phyloP scores from a whole-genome alignment of 2,113 vertebrate species.

The Bufo bufo region DNA sequence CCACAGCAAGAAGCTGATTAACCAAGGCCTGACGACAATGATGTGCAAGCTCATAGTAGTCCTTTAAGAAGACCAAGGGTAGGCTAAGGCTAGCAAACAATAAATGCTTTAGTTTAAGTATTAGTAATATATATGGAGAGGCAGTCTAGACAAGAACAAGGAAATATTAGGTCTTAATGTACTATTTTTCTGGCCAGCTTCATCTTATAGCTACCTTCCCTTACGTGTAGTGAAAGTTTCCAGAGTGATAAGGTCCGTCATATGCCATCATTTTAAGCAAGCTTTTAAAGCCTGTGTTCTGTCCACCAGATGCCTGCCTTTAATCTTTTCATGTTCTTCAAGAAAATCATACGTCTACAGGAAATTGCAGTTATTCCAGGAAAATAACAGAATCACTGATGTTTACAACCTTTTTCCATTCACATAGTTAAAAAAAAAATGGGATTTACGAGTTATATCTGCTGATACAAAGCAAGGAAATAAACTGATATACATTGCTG shows the following conservation, averaged over 20 bases:
- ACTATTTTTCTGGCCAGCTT: neutral
- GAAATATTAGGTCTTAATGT: neutral
- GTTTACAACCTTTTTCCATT: neutral
- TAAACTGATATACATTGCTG: neutral
- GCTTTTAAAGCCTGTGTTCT: conserved; percentile 11
- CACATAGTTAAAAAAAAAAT: neutral
- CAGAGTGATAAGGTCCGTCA: neutral
- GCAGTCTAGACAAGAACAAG: neutral
- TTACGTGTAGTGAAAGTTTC: neutral
- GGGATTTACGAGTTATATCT: neutral
- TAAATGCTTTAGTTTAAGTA: neutral
- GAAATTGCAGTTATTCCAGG: neutral
- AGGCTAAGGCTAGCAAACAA: too few relatives aligned
- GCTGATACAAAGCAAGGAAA: neutral
- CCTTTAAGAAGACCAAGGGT: too few relatives aligned
- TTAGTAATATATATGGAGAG: neutral
- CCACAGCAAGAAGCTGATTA: too few relatives aligned
- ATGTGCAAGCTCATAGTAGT: too few relatives aligned
- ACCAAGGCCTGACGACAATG: too few relatives aligned
- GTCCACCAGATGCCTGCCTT: conserved; percentile 11
- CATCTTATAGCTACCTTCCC: neutral
- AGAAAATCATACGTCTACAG: neutral
- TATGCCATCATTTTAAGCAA: neutral
- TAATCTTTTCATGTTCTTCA: conserved; percentile 15
- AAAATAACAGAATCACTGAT: neutral